Conservation (phyloP, 2,888 invertebrate genomes). For the Eupithecia vulgata region DNA sequence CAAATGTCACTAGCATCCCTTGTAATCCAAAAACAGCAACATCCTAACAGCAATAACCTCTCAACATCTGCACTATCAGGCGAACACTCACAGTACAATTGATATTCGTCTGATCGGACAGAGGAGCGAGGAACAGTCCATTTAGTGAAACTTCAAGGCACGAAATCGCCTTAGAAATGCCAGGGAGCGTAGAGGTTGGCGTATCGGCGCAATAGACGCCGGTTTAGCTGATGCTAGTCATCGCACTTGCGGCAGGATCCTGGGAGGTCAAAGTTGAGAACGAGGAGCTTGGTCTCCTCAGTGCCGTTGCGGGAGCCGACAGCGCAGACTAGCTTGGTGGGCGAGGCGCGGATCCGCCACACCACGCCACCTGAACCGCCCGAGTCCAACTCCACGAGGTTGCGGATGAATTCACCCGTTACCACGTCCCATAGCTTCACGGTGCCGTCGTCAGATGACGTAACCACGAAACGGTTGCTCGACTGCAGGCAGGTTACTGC, state of each 20-base stretch:
- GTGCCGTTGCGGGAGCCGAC: conserved; percentile 99
- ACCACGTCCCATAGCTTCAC: conserved; percentile 99
- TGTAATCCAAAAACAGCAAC: not conserved
- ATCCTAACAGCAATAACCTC: conserved; percentile 1
- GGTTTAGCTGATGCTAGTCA: conserved; percentile 79
- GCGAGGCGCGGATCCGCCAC: conserved; percentile 97
- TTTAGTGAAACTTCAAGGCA: conserved; percentile 15
- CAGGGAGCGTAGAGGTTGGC: conserved; percentile 78
- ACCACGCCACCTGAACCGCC: conserved; percentile 99
- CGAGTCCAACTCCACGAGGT: conserved; percentile 96
- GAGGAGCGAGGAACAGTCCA: not conserved
- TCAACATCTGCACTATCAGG: not conserved
- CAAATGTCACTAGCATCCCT: conserved; percentile 1
- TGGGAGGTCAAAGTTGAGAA: conserved; percentile 97
- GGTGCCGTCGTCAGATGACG: conserved; percentile 99
- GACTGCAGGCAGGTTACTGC: conserved; percentile 99
- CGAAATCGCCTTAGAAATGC: conserved; percentile 60
- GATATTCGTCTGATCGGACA: not conserved
- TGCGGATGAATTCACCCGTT: conserved; percentile 97
- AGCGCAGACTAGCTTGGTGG: conserved; percentile 98
- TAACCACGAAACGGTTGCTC: conserved; percentile 98
- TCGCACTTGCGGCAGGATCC: conserved; percentile 86
- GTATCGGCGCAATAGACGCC: conserved; percentile 76
- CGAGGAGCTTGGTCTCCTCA: conserved; percentile 98
- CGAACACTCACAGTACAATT: not conserved